These are phyloP conservation scores for Malthinus seriepunctatus DNA, from an alignment of 2,888 invertebrate species.

Conservation along the genomic window DNA sequence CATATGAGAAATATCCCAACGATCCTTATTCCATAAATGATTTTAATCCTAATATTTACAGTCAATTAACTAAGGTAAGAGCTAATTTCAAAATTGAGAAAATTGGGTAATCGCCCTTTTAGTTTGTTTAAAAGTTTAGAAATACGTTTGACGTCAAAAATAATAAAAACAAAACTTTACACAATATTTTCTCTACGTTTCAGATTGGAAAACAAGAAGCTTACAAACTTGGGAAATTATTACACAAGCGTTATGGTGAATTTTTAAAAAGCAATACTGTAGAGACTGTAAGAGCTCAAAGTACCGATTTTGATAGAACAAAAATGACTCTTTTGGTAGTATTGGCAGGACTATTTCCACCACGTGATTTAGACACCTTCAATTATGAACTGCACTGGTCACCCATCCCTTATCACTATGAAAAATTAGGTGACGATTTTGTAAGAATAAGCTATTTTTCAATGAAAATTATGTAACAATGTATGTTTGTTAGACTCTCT, in stretches of 20 bases:
- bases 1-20: slow-evolving; percentile 62
- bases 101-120: not conserved
- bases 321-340: slow-evolving; percentile 71
- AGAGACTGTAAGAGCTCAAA: slow-evolving; percentile 62
- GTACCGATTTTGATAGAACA: slow-evolving; percentile 72
- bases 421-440: not conserved
- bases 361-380: slow-evolving; percentile 58
- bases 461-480: not conserved
- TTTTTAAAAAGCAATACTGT: slow-evolving; percentile 59
- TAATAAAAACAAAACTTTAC: not conserved
- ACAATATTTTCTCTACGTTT: slow-evolving; percentile 15
- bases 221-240: slow-evolving; percentile 65
- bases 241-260: slow-evolving; percentile 63
- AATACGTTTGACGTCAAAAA: not conserved
- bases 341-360: slow-evolving; percentile 71
- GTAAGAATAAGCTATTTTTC: slow-evolving; percentile 39
- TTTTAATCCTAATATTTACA: slow-evolving; percentile 71
- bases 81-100: not conserved
- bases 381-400: slow-evolving; percentile 66
- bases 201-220: slow-evolving; percentile 46
- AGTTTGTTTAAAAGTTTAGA: not conserved
- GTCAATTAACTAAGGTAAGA: slow-evolving; percentile 71
- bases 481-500: not conserved
- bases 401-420: slow-evolving; percentile 53
- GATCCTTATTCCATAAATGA: slow-evolving; percentile 65